A percentile compares a stretch with the other conserved stretches of the same genome.
phyloP scores from a whole-genome alignment of 2,113 vertebrate species.

The Mionectes macconnelli region DNA sequence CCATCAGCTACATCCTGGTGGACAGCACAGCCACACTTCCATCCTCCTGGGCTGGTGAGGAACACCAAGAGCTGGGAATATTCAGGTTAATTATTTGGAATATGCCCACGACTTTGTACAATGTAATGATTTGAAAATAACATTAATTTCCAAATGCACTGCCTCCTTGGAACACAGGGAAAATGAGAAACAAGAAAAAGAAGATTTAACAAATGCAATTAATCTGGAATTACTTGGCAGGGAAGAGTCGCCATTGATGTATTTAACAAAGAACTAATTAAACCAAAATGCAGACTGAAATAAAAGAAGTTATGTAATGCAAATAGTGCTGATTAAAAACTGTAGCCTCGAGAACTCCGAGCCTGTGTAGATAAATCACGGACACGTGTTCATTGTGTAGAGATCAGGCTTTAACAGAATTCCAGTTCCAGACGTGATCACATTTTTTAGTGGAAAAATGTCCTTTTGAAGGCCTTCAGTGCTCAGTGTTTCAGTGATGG shows the following conservation, averaged over 20 bases:
- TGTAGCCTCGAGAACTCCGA: background rate
- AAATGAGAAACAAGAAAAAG: background rate
- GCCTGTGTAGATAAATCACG: background rate
- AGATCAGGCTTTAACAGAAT: background rate
- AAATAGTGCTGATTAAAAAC: slow-evolving; percentile 6
- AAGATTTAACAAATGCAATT: slow-evolving; percentile 27
- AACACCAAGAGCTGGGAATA: background rate
- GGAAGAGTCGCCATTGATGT: background rate
- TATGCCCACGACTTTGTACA: background rate
- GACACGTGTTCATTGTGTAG: background rate
- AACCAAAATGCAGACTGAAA: background rate
- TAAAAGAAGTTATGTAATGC: background rate
- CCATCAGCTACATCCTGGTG: accelerated
- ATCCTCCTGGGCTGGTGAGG: background rate
- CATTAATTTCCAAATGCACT: background rate
- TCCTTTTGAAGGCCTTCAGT: background rate
- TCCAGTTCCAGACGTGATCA: accelerated
- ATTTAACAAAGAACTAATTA: slow-evolving; percentile 43
- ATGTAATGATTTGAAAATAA: background rate
- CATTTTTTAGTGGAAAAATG: background rate
- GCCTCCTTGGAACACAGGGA: background rate
- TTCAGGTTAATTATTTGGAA: background rate
- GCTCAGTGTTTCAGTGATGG: accelerated
- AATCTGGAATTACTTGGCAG: slow-evolving; percentile 24
- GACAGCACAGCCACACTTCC: background rate